A percentile compares a stretch with the other conserved stretches of the same genome.
Evolutionary conservation across 2,888 invertebrate species (phyloP).

Genomic region (Protodeltote pygarga): DNA sequence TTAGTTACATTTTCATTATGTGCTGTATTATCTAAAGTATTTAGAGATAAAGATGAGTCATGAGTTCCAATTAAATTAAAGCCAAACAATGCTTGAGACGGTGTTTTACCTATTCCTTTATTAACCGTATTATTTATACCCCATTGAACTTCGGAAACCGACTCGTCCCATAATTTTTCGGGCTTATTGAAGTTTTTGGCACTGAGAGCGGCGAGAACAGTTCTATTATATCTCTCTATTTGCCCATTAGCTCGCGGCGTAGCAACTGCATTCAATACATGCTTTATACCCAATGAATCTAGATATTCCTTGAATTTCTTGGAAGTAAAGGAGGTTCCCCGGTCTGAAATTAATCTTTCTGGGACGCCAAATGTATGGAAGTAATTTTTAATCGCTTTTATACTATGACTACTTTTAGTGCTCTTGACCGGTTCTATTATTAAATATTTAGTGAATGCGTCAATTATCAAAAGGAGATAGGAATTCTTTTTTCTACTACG

Average conservation of each 20-base stretch:
- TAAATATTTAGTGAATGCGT: conserved; percentile 8
- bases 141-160: not conserved
- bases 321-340: not conserved
- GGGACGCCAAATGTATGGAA: conserved; percentile 3
- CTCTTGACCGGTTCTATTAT: conserved; percentile 1
- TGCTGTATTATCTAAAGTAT: not conserved
- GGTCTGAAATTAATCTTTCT: not conserved
- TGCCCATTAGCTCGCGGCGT: not conserved
- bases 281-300: not conserved
- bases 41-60: not conserved
- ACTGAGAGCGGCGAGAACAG: not conserved
- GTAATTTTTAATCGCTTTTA: not conserved
- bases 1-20: not conserved
- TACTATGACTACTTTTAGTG: not conserved
- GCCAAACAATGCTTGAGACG: not conserved
- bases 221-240: not conserved
- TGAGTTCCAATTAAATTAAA: not conserved
- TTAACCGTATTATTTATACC: not conserved
- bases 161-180: not conserved
- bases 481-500: conserved; percentile 7
- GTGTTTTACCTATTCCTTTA: too few relatives aligned
- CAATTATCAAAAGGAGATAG: conserved; percentile 10
- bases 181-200: not conserved
- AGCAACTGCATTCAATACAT: not conserved
- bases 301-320: not conserved